These are phyloP conservation scores for Saturnia pavonia DNA, from an alignment of 2,888 invertebrate species.

Conservation along the genomic window DNA sequence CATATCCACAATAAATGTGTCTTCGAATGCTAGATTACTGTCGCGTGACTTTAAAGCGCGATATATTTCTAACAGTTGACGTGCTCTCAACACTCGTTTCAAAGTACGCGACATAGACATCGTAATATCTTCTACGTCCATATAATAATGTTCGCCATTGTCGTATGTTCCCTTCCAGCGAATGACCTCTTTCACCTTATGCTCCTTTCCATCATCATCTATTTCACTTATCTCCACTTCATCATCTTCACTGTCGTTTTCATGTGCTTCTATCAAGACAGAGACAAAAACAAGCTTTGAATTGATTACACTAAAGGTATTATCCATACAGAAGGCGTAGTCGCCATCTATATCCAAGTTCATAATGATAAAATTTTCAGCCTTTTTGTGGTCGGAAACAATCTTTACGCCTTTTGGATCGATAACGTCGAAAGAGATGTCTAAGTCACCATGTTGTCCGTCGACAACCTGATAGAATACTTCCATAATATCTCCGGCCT, in stretches of 20 bases:
- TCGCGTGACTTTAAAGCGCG: slow-evolving; percentile 91
- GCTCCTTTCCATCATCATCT: slow-evolving; percentile 48
- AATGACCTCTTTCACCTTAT: slow-evolving; percentile 58
- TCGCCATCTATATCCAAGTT: slow-evolving; percentile 85
- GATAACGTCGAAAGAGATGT: slow-evolving; percentile 88
- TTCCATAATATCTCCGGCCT: slow-evolving; percentile 64
- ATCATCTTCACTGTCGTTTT: slow-evolving; percentile 56
- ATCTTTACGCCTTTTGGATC: slow-evolving; percentile 84
- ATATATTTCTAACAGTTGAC: slow-evolving; percentile 85
- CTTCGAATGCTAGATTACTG: slow-evolving; percentile 89
- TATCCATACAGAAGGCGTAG: slow-evolving; percentile 93
- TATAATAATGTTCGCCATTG: slow-evolving; percentile 52
- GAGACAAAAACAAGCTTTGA: slow-evolving; percentile 92
- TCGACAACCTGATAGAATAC: slow-evolving; percentile 84
- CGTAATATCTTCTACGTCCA: slow-evolving; percentile 80
- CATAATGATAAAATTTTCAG: slow-evolving; percentile 85
- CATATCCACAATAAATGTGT: slow-evolving; percentile 89
- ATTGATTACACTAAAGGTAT: slow-evolving; percentile 90
- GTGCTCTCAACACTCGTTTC: slow-evolving; percentile 82
- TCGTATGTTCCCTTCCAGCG: slow-evolving; percentile 60
- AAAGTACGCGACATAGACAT: slow-evolving; percentile 85
- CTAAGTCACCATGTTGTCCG: slow-evolving; percentile 91
- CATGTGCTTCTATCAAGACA: slow-evolving; percentile 84
- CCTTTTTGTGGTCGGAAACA: slow-evolving; percentile 85
- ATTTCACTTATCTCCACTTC: slow-evolving; percentile 37